phyloP scores from a whole-genome alignment of 2,888 invertebrate species.

The Amphipoea oculea region DNA sequence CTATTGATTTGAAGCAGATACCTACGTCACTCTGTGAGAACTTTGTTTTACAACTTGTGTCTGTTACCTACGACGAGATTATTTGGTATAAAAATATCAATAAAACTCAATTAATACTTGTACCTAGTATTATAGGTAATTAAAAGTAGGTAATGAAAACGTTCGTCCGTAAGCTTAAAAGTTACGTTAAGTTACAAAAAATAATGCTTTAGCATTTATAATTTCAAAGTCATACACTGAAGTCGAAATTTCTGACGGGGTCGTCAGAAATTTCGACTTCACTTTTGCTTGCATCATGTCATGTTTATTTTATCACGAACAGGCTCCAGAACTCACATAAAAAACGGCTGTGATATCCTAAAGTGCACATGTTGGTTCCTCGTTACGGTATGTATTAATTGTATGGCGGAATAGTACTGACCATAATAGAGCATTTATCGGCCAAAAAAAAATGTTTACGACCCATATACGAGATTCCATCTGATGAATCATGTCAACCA shows the following conservation, averaged over 20 bases:
- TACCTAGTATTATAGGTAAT: neutral
- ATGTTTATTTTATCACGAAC: neutral
- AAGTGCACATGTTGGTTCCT: too few species aligned
- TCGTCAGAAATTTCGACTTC: too few species aligned
- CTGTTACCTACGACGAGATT: neutral
- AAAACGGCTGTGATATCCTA: too few species aligned
- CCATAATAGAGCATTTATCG: too few species aligned
- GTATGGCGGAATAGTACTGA: too few species aligned
- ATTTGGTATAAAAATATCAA: constrained; percentile 1
- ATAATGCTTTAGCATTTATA: neutral
- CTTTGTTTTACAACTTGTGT: neutral
- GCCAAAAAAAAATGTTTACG: too few species aligned
- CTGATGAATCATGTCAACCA: too few species aligned
- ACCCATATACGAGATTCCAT: too few species aligned
- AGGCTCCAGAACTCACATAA: neutral
- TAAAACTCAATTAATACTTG: neutral
- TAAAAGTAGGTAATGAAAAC: neutral
- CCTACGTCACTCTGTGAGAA: neutral
- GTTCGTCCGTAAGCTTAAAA: too few species aligned
- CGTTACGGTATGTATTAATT: too few species aligned
- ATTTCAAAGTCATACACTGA: too few species aligned
- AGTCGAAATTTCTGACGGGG: too few species aligned
- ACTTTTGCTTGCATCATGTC: neutral
- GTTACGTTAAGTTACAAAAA: neutral
- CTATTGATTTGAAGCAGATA: neutral